Evolutionary conservation across 2,888 invertebrate species (phyloP).

Genomic region (Tortrix viridana): DNA sequence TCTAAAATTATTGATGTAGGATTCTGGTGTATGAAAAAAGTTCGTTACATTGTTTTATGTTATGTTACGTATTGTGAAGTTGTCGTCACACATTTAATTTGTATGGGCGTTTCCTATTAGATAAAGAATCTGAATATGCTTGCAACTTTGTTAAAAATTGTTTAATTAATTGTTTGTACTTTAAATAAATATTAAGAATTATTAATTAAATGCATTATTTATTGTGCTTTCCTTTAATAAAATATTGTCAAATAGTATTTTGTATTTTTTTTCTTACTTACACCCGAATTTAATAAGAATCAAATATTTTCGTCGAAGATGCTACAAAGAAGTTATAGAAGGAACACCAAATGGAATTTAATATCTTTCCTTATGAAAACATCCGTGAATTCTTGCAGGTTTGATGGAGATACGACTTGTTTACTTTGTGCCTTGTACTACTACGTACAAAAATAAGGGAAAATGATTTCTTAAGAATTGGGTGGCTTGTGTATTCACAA

Average conservation of each 20-base stretch:
- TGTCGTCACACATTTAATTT: slow-evolving; percentile 15
- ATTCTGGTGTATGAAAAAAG: not conserved
- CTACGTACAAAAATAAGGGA: not conserved
- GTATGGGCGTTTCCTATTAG: slow-evolving; percentile 28
- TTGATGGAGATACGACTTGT: not conserved
- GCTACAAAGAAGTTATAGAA: too few relatives aligned
- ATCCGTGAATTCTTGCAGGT: not conserved
- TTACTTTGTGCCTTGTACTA: not conserved
- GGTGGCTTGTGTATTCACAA: too few relatives aligned
- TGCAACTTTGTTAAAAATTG: slow-evolving; percentile 21
- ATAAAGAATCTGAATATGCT: slow-evolving; percentile 17
- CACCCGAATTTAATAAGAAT: not conserved
- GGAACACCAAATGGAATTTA: not conserved
- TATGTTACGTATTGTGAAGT: slow-evolving; percentile 6
- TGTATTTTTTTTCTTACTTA: not conserved
- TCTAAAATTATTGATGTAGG: too few relatives aligned
- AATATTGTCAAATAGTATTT: not conserved
- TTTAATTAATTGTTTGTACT: slow-evolving; percentile 5
- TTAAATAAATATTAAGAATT: not conserved
- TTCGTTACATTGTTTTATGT: slow-evolving; percentile 1
- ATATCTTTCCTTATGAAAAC: slow-evolving; percentile 14
- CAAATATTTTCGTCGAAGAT: too few relatives aligned
- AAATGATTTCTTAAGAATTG: too few relatives aligned
- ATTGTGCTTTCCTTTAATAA: slow-evolving; percentile 28
- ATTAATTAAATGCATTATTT: slow-evolving; percentile 26